phyloP scores from a whole-genome alignment of 2,888 invertebrate species.

The Orthosia incerta region DNA sequence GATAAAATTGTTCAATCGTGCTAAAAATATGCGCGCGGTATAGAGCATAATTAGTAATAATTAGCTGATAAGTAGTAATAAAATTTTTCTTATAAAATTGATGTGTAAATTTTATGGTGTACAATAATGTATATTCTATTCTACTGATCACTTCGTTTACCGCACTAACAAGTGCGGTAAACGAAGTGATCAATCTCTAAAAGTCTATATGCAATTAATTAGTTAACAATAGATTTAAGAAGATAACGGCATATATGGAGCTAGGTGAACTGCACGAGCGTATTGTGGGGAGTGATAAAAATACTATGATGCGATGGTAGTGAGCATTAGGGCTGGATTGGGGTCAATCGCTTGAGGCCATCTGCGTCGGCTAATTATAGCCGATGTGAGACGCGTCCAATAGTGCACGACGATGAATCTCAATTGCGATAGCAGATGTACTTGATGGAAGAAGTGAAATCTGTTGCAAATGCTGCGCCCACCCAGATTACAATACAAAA shows the following conservation, averaged over 20 bases:
- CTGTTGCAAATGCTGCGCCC: conserved; percentile 63
- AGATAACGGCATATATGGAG: conserved; percentile 66
- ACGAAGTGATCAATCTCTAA: conserved; percentile 32
- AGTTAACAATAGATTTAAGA: conserved; percentile 54
- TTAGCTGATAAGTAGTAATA: background rate
- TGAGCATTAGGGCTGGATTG: conserved; percentile 87
- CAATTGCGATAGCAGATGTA: conserved; percentile 79
- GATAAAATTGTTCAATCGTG: conserved; percentile 46
- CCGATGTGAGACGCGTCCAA: conserved; percentile 81
- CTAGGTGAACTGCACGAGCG: conserved; percentile 71
- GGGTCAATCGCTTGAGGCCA: conserved; percentile 90
- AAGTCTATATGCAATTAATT: conserved; percentile 41
- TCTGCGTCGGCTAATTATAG: conserved; percentile 89
- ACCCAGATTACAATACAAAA: conserved; percentile 51
- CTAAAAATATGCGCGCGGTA: conserved; percentile 35
- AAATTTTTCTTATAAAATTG: no score
- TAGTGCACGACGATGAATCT: conserved; percentile 82
- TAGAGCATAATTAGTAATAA: conserved; percentile 36
- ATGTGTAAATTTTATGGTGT: no score
- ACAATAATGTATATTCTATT: no score
- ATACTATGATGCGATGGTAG: conserved; percentile 82
- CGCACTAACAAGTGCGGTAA: conserved; percentile 29
- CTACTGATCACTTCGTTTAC: conserved; percentile 1
- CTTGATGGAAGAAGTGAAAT: conserved; percentile 69
- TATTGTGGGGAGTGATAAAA: conserved; percentile 84